phyloP scores from a whole-genome alignment of 2,797 vertebrate species.

The Australoheros facetus region DNA sequence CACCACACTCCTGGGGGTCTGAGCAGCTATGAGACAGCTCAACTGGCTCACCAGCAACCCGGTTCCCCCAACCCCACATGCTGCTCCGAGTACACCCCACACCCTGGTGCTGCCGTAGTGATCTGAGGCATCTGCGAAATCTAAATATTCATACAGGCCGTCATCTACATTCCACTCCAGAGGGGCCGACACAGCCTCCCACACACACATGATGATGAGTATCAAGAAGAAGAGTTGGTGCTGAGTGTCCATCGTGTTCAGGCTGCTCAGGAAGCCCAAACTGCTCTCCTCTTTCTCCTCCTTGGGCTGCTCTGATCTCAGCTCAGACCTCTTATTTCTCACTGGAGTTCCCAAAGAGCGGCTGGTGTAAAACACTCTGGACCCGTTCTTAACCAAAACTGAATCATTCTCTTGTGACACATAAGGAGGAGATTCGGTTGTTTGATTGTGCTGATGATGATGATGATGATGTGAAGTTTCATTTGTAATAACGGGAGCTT shows the following conservation, averaged over 20 bases:
- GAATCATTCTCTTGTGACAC: not conserved
- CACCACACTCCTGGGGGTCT: conserved; percentile 48
- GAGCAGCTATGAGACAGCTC: conserved; percentile 66
- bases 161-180: conserved; percentile 85
- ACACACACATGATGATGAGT: conserved; percentile 77
- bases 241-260: conserved; percentile 74
- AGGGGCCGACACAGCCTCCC: conserved; percentile 81
- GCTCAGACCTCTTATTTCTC: conserved; percentile 51
- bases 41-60: conserved; percentile 81
- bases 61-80: conserved; percentile 74
- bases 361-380: rapidly evolving
- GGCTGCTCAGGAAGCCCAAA: conserved; percentile 66
- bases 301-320: not conserved
- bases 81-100: conserved; percentile 82
- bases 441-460: not conserved
- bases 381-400: not conserved
- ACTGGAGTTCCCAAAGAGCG: not conserved
- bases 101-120: conserved; percentile 70
- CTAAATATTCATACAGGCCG: conserved; percentile 88
- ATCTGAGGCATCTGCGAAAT: conserved; percentile 87
- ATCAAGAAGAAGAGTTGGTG: conserved; percentile 83
- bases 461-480: not conserved
- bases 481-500: not conserved
- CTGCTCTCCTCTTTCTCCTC: not conserved
- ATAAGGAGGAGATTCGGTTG: not conserved